Evolutionary conservation across 2,888 invertebrate species (phyloP), one percentile per base, ranked within the genome.

Genomic region (Drosophila sordidula): DNA sequence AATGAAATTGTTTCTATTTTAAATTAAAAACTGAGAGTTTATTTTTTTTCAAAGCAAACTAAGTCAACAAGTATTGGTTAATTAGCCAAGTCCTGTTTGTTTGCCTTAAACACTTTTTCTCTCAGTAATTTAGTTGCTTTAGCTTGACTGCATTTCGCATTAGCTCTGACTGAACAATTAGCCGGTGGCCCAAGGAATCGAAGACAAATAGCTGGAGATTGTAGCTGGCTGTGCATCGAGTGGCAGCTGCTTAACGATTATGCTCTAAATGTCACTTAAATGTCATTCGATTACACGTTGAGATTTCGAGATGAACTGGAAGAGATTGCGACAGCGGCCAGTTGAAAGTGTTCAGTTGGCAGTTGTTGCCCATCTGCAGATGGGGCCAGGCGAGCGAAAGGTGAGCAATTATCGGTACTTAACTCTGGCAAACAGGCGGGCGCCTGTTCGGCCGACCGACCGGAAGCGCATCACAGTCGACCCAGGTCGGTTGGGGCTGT

Each of bases 341-440:
- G 29, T 49, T 70, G 39, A 18, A 42, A 45, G 55, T 26, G 14
- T 49, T 14, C 34, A 25, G 22, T 12, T 14, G 25, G 18, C 38
- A 26, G 25, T 34, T 34, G 34, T 42, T 54, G 50, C 47, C 34
- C 55, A 46, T n/a, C 34, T n/a, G 14, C n/a, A 6, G 47, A 8
- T 42, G 18, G 18, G 18, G 18, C 26, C 57, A 49, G 77, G 41
- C 54, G 63, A 41, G 51, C 51, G 56, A 57, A 70, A 73, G 81
- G 70, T 78, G 74, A 73, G 66, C 78, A 87, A 83, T 83, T 87
- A 83, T 78, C 81, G 73, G 75, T 78, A 80, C 81, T 87, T 83
- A 83, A 80, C 64, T 78, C 72, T 72, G 78, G 68, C 80, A 77
- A 75, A 75, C 57, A 58, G 57, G 46, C 52, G 51, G 47, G n/a